Conservation (phyloP, 2,888 invertebrate genomes). For the Epirrita christyi region DNA sequence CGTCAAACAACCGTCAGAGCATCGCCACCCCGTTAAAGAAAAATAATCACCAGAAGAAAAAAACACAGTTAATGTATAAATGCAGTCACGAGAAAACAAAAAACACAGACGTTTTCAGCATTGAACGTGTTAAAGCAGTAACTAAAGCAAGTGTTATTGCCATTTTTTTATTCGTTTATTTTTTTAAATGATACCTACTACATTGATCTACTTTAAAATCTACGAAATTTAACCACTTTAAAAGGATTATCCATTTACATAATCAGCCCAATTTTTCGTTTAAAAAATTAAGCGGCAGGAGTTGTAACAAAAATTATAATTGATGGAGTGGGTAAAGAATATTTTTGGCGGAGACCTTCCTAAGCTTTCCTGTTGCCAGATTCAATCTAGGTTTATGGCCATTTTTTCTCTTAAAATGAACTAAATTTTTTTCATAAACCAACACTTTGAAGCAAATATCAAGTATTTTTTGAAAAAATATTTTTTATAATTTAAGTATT, state of each 20-base stretch:
- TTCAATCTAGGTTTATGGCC: background rate
- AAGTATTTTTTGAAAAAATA: too few relatives aligned
- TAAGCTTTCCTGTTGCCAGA: conserved; percentile 23
- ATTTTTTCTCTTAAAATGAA: background rate
- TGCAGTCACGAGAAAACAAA: too few relatives aligned
- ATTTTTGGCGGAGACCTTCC: conserved; percentile 54
- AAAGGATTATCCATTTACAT: conserved; percentile 60
- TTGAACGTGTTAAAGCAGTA: too few relatives aligned
- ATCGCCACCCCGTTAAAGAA: too few relatives aligned
- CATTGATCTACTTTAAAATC: background rate
- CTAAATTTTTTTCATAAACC: background rate
- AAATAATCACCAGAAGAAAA: too few relatives aligned
- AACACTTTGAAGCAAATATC: background rate
- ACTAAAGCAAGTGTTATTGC: too few relatives aligned
- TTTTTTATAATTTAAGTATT: too few relatives aligned
- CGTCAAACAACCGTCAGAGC: too few relatives aligned
- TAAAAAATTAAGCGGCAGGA: conserved; percentile 56
- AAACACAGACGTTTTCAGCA: too few relatives aligned
- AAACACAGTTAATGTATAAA: too few relatives aligned
- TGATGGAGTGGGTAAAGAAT: conserved; percentile 70
- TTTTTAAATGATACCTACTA: too few relatives aligned
- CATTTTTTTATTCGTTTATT: too few relatives aligned
- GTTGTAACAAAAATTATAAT: conserved; percentile 61
- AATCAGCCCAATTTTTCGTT: conserved; percentile 60
- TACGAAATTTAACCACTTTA: conserved; percentile 11